Evolutionary conservation across 2,797 vertebrate genomes (phyloP).

Genomic region (Pangasius djambal): DNA sequence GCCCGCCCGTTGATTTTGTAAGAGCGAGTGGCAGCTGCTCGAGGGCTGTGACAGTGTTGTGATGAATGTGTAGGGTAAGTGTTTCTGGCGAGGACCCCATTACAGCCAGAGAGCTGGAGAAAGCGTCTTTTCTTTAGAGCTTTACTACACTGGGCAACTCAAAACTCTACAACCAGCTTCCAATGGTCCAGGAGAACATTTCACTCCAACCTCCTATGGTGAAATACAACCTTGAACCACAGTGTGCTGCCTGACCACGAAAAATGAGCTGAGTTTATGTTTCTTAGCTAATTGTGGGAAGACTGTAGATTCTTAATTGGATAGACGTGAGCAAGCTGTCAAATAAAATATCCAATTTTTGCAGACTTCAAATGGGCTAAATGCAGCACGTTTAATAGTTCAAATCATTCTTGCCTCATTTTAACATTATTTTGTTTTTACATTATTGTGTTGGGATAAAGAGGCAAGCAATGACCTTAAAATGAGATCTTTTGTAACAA

Average conservation of each 20-base stretch:
- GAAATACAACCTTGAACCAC: conserved; percentile 79
- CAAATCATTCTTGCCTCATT: not conserved
- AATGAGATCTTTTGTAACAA: not conserved
- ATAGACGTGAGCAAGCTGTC: conserved; percentile 28
- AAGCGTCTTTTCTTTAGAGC: conserved; percentile 68
- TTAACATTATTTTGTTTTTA: not conserved
- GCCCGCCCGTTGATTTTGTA: conserved; percentile 46
- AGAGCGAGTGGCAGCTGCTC: conserved; percentile 48
- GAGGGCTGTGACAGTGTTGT: conserved; percentile 54
- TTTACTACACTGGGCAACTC: conserved; percentile 18
- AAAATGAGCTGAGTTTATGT: conserved; percentile 60
- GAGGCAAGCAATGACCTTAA: not conserved
- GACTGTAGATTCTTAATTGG: conserved; percentile 25
- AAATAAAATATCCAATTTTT: conserved; percentile 5
- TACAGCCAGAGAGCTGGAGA: conserved; percentile 63
- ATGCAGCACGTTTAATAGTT: conserved; percentile 1
- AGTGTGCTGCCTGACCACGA: conserved; percentile 69
- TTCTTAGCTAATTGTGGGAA: conserved; percentile 58
- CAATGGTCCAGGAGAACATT: conserved; percentile 43
- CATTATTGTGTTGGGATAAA: not conserved
- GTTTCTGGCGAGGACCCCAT: conserved; percentile 65
- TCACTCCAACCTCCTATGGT: conserved; percentile 78
- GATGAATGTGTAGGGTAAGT: conserved; percentile 63
- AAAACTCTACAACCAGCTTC: conserved; percentile 17
- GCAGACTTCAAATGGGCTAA: conserved; percentile 1